phyloP scores from a whole-genome alignment of 2,113 vertebrate genomes.

The Elephas maximus region DNA sequence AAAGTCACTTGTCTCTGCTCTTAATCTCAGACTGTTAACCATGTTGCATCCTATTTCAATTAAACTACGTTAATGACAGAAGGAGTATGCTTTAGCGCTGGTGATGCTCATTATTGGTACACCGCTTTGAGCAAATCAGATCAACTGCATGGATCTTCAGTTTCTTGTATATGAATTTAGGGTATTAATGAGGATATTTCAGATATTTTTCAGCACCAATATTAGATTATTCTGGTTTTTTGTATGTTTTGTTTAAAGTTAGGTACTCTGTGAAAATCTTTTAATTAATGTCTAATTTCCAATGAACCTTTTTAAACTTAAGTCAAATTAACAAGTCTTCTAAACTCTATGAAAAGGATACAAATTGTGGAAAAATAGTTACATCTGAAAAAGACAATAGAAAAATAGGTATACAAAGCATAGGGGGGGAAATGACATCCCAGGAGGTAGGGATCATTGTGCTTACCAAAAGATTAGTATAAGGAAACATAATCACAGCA shows the following conservation, averaged over 20 bases:
- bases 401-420: background rate
- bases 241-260: constrained; percentile 42
- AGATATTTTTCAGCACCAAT: background rate
- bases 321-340: constrained; percentile 23
- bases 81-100: background rate
- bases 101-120: background rate
- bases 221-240: background rate
- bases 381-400: constrained; percentile 24
- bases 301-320: background rate
- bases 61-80: background rate
- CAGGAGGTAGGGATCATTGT: background rate
- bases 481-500: background rate
- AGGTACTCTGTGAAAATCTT: background rate
- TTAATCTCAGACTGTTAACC: background rate
- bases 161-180: constrained; percentile 1
- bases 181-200: background rate
- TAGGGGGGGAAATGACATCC: accelerated
- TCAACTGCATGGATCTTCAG: background rate
- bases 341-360: constrained; percentile 8
- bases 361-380: background rate
- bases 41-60: background rate
- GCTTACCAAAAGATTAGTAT: background rate
- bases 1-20: background rate
- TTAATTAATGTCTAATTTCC: background rate
- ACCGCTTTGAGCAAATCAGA: background rate